Evolutionary conservation across 2,888 invertebrate species (phyloP).

Genomic region (Parnassius orleans): DNA sequence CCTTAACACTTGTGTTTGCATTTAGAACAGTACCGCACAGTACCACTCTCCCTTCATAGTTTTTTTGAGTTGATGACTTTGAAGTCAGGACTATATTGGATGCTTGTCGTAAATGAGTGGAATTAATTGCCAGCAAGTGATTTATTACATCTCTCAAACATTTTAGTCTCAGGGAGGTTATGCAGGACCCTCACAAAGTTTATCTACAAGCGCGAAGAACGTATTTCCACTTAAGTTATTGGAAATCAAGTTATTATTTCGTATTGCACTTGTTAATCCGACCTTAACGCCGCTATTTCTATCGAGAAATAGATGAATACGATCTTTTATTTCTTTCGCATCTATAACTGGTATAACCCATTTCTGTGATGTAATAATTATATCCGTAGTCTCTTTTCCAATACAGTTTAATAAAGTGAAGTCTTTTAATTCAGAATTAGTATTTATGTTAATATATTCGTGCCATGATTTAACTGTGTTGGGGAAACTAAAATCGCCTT

Average conservation of each 20-base stretch:
- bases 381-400: constrained; percentile 48
- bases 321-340: constrained; percentile 60
- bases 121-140: constrained; percentile 49
- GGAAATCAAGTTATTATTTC: constrained; percentile 43
- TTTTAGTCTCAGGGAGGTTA: constrained; percentile 57
- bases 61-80: constrained; percentile 57
- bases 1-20: constrained; percentile 76
- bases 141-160: constrained; percentile 50
- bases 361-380: constrained; percentile 62
- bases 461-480: constrained; percentile 81
- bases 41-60: constrained; percentile 42
- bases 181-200: constrained; percentile 45
- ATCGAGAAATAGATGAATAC: constrained; percentile 78
- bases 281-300: constrained; percentile 52
- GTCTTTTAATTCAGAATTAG: constrained; percentile 31
- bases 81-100: constrained; percentile 49
- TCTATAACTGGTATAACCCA: constrained; percentile 73
- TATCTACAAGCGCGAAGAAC: constrained; percentile 43
- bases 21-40: constrained; percentile 83
- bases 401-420: constrained; percentile 48
- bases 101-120: constrained; percentile 23
- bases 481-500: constrained; percentile 85
- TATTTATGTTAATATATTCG: constrained; percentile 40
- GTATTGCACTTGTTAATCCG: constrained; percentile 47
- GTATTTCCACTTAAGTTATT: constrained; percentile 36